Base-by-base conservation (phyloP, 2,888 invertebrate species). In the Cecidostiba fungosa region DNA sequence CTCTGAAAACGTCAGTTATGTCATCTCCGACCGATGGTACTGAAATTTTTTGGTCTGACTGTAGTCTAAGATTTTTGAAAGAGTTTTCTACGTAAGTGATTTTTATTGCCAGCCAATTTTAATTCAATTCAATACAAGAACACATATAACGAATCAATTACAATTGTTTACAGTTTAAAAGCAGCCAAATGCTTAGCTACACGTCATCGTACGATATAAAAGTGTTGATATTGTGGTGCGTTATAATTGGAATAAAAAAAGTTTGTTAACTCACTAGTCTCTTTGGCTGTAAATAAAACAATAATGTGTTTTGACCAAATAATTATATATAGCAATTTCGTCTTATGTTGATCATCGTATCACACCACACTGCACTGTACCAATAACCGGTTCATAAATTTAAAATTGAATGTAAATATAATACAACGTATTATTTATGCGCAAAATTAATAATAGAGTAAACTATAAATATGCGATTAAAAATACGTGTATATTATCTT, bases 1-100 rank as follows among this genome's bases (percentile, higher is more conserved):
- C 78, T n/a, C 8, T 78, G 14, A 32, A 69, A 50, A 78, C 78
- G 19, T 69, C 78, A 5, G 69, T 78, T 29, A 78, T 78, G 78
- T 47, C 66, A 32, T 47, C 78, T 47, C 47, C 69, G n/a, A 69
- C 29, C 14, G 23, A 78, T 47, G 78, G 78, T 12, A 78, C 47
- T 3, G 69, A 78, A 16, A 69, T 69, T 10, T 78, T 50, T 69
- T 78, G 69, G 78, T 78, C 78, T 2, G 47, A 78, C n/a, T 78
- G 69, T 29, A 69, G 69, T 69, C 29, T 47, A 29, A 69, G 47
- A 69, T 26, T 69, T 16, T 50, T 78, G 12, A 69, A 69, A 78
- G 78, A 78, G 69, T 78, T 78, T 10, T 26, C 78, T 29, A 47
- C 47, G 78, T 78, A 32, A 78, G 69, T 47, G n/a, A 36, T n/a